Evolutionary conservation across 2,113 vertebrate species (phyloP), one percentile per base, ranked within the genome.

Genomic region (Hystrix brachyura): DNA sequence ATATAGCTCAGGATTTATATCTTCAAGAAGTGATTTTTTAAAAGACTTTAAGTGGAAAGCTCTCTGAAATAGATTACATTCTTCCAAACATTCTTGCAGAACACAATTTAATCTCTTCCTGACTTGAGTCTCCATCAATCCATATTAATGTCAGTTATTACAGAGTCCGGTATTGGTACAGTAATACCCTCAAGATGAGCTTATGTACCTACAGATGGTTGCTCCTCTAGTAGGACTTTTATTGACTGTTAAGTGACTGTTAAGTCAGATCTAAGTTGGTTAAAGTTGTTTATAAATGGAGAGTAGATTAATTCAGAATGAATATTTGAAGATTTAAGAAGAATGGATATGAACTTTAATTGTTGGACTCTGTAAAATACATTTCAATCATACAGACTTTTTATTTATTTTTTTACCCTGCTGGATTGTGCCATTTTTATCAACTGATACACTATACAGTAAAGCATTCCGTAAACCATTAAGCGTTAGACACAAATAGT

Each of bases 31-130:
- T 92, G 21, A 57, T 74, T 90, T 92, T 86, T 80, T 55, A 74
- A 53, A 79, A 76, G 71, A 78, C 23, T 86, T 96, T 90, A 72
- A 96, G 74, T 62, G 95, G 72, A 92, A 94, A 87, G 59, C 87
- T 93, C 71, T 90, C 9, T 65, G 89, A 93, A 80, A 97, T 43
- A 64, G 79, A 93, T 51, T 17, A 51, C 32, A 51, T 23, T 62
- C 32, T 94, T 76, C 59, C 46, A 87, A 48, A 55, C 8, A 23
- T 87, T 96, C 82, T 87, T 82, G 57, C 89, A 64, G 51, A 92
- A 65, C 10, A 9, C 12, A 86, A 12, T 78, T 74, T 87, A 92
- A 90, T 69, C 43, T 93, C 25, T 82, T 94, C 71, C 38, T 94
- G 72, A 91, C 38, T 76, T 83, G 43, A 14, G 60, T 85, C 34